Base-by-base conservation (phyloP, 2,113 vertebrate genomes). In the Vidua macroura region DNA sequence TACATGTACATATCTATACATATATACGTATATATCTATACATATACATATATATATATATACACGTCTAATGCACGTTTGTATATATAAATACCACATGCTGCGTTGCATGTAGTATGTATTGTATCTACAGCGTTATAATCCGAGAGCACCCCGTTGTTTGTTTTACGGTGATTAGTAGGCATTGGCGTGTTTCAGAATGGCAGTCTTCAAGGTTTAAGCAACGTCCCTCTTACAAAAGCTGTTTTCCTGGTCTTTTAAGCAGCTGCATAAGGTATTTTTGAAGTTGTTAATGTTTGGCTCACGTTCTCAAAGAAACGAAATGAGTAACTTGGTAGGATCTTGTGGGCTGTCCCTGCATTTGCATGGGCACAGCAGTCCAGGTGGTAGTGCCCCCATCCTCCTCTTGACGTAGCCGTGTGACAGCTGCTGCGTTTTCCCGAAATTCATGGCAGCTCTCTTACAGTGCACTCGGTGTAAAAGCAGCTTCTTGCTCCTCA, bases 141-240 rank as follows among this genome's bases (percentile, higher is more conserved):
- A 16, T 23, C 37, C 10, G 19, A 23, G 30, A 8, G 63, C 7
- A 9, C 0, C 0, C 12, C 5, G 15, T 51, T 2, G 0, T 4
- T 31, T 44, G 30, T 22, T 48, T 27, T 22, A 3, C 6, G 52
- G 4, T 24, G 2, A 13, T 17, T 17, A 15, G 8, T 41, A 18
- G 33, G 9, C 22, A 4, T 15, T 28, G 2, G 3, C 17, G 0
- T 4, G 14, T 63, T 70, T 28, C 31, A 33, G 41, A 58, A 13
- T 27, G 10, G 6, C 0, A 24, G 44, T 13, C 28, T 25, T 17
- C 25, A 25, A 28, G 4, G 23, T 44, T 39, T 25, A 41, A 60
- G 25, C 35, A 9, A 14, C 6, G 12, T 16, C 24, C 12, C 3
- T 33, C 31, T 4, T 11, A 48, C 60, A 9, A 4, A 15, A 78